Evolutionary conservation across 2,113 vertebrate genomes (phyloP), one percentile per base, ranked within the genome.

Genomic region (Nicator chloris): DNA sequence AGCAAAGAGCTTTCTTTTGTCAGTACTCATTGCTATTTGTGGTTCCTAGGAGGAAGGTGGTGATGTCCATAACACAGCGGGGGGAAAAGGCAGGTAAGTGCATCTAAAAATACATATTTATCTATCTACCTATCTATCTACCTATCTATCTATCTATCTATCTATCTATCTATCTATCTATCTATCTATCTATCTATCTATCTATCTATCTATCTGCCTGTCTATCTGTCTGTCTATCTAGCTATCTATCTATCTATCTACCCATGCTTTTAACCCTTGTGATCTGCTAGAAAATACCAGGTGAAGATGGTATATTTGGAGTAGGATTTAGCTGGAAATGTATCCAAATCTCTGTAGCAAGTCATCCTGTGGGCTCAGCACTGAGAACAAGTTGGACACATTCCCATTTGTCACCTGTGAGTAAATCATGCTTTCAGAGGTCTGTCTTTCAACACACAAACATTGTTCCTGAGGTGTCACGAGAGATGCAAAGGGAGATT

Each of bases 41-140:
- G 2, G 5, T 47, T 86, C 35, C 14, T 4, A 5, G 47, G 26
- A 85, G 14, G 65, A 85, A 75, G 61, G 27, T n/a, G 9, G 13
- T 11, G 27, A 54, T 22, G 20, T 30, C 15, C 31, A 21, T 49
- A 44, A 7, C 6, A 14, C 0, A n/a, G n/a, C 26, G 26, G 6
- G 5, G 9, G 1, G 1, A 80, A 10, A 18, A 26, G 10, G 2
- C 15, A 54, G 18, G 26, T 47, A 22, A 85, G 26, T 56, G 3
- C 20, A 61, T 57, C n/a, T 81, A 31, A 82, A 81, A 1, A 7
- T 73, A 8, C 59, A 51, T 37, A 68, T 39, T 15, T 17, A 4
- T 44, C 19, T 15, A 63, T 63, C 15, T 13, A 10, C 44, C 4
- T 4, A 82, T 53, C 21, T 59, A 14, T 42, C 53, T 33, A 4